Percentiles rank a stretch among this genome's conserved stretches.
Evolutionary conservation across 2,113 vertebrate genomes (phyloP).

Genomic region (Piprites chloris): DNA sequence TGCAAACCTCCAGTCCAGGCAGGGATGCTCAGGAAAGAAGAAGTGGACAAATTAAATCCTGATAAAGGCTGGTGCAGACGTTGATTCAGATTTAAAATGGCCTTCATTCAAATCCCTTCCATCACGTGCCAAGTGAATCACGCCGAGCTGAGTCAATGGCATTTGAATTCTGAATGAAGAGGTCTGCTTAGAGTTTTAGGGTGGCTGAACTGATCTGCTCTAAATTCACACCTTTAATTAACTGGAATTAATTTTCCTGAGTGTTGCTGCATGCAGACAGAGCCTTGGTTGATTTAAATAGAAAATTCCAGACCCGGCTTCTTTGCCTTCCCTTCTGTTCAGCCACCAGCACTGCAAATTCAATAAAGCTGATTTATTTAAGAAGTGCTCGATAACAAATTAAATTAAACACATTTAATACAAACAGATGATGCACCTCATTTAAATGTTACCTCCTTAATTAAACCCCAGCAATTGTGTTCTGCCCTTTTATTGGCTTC

Average conservation of each 20-base stretch:
- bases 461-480: not conserved
- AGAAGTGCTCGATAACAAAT: not conserved
- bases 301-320: not conserved
- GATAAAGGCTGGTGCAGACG: not conserved
- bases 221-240: constrained; percentile 57
- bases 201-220: not conserved
- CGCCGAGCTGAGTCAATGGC: not conserved
- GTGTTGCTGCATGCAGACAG: not conserved
- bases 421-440: constrained; percentile 4
- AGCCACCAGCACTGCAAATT: not conserved
- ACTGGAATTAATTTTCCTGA: constrained; percentile 11
- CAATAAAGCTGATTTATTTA: constrained; percentile 23
- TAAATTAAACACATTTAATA: not conserved
- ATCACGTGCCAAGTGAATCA: not conserved
- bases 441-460: constrained; percentile 3
- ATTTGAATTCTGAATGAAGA: not conserved
- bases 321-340: not conserved
- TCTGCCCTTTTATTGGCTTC: not conserved
- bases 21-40: not conserved
- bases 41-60: not conserved
- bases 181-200: not conserved
- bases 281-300: not conserved
- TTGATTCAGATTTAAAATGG: not conserved
- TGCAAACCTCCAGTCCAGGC: not conserved
- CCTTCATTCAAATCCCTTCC: not conserved